A percentile compares a stretch with the other conserved stretches of the same genome.
Conservation (phyloP, 92 coral and sea anemone genomes). For the Ricordea florida region DNA sequence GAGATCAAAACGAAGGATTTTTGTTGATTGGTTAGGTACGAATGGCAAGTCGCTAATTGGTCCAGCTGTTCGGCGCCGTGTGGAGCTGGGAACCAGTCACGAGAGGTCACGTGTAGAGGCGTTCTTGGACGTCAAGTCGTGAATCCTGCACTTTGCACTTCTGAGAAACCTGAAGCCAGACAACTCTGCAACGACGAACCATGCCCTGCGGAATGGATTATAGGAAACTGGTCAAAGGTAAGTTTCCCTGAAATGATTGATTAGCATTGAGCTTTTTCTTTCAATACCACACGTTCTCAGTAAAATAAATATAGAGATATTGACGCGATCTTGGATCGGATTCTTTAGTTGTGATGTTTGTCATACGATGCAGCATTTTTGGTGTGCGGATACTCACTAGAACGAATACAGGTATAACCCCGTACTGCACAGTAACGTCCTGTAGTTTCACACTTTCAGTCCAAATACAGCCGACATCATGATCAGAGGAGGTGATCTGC, state of each 20-base stretch:
- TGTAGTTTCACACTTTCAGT: too few species aligned
- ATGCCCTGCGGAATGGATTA: conserved; percentile 36
- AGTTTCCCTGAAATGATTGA: not conserved
- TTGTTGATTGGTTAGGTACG: too few species aligned
- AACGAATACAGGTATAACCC: too few species aligned
- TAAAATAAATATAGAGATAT: too few species aligned
- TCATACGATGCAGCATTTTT: too few species aligned
- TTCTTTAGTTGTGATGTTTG: too few species aligned
- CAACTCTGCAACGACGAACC: conserved; percentile 12
- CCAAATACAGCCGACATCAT: too few species aligned
- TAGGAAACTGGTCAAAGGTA: conserved; percentile 47
- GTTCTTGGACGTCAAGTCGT: not conserved
- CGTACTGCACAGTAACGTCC: too few species aligned
- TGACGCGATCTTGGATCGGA: too few species aligned
- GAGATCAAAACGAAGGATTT: too few species aligned
- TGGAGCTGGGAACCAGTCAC: conserved; percentile 70
- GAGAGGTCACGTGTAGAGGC: conserved; percentile 5
- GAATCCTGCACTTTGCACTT: conserved; percentile 2
- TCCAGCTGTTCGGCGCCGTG: conserved; percentile 72
- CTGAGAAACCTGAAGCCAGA: conserved; percentile 1
- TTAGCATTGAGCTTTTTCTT: not conserved
- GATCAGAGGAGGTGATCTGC: too few species aligned
- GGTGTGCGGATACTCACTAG: too few species aligned
- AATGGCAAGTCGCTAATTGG: conserved; percentile 73
- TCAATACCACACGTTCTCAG: not conserved